These are phyloP conservation scores for Pseudoatta argentina DNA, from an alignment of 1,140 invertebrate genomes.

Conservation along the genomic window DNA sequence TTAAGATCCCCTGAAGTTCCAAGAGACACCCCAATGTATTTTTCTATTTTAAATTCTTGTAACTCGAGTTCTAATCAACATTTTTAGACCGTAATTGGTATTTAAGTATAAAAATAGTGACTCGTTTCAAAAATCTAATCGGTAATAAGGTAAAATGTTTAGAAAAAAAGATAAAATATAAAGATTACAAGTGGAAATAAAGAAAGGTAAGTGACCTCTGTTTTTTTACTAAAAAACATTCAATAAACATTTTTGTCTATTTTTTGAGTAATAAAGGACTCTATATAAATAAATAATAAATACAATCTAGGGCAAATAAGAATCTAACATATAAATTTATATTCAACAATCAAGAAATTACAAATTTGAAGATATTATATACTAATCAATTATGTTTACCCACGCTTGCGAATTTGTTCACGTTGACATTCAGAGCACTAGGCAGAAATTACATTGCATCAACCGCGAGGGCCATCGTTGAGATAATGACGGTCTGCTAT, in stretches of 20 bases:
- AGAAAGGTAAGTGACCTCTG: background rate
- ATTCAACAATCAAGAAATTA: no score
- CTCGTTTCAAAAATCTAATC: background rate
- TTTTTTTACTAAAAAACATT: background rate
- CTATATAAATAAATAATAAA: no score
- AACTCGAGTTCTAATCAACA: background rate
- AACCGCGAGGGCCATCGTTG: slow-evolving; percentile 78
- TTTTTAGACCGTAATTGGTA: background rate
- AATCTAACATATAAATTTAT: no score
- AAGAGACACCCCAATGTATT: background rate
- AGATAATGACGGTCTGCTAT: no score
- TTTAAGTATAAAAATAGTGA: background rate
- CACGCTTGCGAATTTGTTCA: slow-evolving; percentile 91
- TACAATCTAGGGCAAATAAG: no score
- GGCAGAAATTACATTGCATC: slow-evolving; percentile 92
- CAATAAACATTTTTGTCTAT: background rate
- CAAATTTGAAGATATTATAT: no score
- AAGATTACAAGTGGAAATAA: background rate
- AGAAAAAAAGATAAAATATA: background rate
- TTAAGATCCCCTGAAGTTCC: background rate
- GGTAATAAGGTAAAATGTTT: background rate
- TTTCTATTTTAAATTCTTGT: background rate
- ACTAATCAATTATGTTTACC: slow-evolving; percentile 1
- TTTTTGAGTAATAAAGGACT: background rate
- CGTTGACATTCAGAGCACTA: slow-evolving; percentile 92